Base-by-base conservation (phyloP, 2,113 vertebrate genomes). In the Tragelaphus strepsiceros region DNA sequence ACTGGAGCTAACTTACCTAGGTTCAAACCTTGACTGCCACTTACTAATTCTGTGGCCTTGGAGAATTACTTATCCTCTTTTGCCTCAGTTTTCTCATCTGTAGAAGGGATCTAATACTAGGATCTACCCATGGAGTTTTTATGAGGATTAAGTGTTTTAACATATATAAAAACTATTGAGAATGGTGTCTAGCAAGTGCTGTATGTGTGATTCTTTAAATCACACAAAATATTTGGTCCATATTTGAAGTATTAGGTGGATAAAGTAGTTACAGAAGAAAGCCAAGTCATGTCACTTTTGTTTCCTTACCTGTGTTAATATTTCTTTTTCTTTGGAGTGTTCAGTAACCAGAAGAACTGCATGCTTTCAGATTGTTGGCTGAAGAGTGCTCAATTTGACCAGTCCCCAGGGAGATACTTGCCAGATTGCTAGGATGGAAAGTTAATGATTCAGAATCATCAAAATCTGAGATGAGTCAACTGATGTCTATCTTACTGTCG, bases 261-360 rank as follows among this genome's bases (percentile, higher is more conserved):
- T n/a, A 16, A 16, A 89, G 12, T 88, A 96, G 51, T 53, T 92
- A 77, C 12, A 90, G 80, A 92, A 82, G 19, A 88, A 84, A 74
- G 90, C 15, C 82, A 78, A 86, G 58, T 46, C 21, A 24, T 51
- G 24, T 58, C 19, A 35, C 17, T 39, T 64, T 94, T 49, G 28
- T 83, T 94, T 87, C 26, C 54, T 93, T 88, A 56, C 14, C 32
- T 43, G 35, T 88, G 81, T 62, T 17, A 84, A 49, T 64, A 51
- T 59, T 87, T 92, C 28, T 53, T 96, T 97, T 93, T 49, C 54
- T 96, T 49, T 80, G 54, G 53, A 67, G 90, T 74, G 2, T 85
- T 96, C 56, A 26, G 24, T 90, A 88, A 53, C 7, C 13, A 93
- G 56, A 35, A 95, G 32, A 78, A 88, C 56, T 61, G 6, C 14